Conservation (phyloP, 2,113 vertebrate species). For the Panthera tigris region DNA sequence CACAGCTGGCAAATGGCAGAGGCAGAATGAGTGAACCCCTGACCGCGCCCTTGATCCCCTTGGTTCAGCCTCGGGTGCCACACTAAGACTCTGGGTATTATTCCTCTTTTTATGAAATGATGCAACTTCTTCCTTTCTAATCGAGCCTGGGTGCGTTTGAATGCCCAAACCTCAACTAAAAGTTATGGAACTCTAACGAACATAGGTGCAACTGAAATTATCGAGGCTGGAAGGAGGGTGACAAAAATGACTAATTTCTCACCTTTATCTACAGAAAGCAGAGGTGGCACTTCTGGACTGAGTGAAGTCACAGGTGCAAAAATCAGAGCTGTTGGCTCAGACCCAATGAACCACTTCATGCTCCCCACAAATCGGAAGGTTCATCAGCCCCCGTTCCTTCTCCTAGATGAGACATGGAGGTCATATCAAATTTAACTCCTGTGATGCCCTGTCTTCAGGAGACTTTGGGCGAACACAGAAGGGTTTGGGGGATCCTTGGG, state of each 20-base stretch:
- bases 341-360: neutral
- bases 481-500: neutral
- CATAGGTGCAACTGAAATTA: conserved; percentile 38
- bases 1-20: neutral
- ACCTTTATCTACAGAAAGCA: conserved; percentile 33
- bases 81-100: neutral
- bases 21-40: neutral
- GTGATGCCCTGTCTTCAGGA: neutral
- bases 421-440: neutral
- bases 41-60: neutral
- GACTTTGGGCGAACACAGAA: neutral
- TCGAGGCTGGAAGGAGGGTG: conserved; percentile 45
- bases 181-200: conserved; percentile 37
- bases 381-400: neutral
- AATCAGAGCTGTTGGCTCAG: neutral
- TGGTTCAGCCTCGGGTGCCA: neutral
- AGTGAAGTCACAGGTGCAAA: conserved; percentile 47
- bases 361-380: neutral
- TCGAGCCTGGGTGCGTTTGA: neutral
- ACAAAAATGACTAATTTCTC: conserved; percentile 67
- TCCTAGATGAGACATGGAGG: neutral
- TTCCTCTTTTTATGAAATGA: neutral
- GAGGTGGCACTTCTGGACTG: neutral
- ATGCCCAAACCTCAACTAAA: neutral
- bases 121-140: neutral